phyloP scores from a whole-genome alignment of 2,113 vertebrate species.

The Paralichthys olivaceus region DNA sequence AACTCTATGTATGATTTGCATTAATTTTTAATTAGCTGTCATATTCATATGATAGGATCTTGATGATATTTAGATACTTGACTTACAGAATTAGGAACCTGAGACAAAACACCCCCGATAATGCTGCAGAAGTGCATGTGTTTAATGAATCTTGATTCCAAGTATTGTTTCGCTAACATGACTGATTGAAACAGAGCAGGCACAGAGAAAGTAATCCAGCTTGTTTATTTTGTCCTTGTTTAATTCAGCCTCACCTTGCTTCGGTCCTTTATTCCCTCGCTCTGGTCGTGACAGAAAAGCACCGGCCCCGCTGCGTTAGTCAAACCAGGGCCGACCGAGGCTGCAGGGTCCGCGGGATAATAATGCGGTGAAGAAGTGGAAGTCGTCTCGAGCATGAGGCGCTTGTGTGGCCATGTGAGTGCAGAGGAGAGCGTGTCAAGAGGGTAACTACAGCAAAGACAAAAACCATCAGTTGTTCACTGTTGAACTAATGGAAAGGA shows the following conservation, averaged over 20 bases:
- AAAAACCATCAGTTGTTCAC: slow-evolving; percentile 78
- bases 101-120: slow-evolving; percentile 1
- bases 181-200: not conserved
- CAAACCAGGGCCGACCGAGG: slow-evolving; percentile 70
- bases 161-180: not conserved
- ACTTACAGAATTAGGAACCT: not conserved
- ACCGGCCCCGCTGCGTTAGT: slow-evolving; percentile 19
- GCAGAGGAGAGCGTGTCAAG: slow-evolving; percentile 71
- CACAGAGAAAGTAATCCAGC: not conserved
- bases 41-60: slow-evolving; percentile 55
- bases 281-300: slow-evolving; percentile 27
- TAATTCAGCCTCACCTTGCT: slow-evolving; percentile 30
- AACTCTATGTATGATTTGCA: not conserved
- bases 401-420: slow-evolving; percentile 39
- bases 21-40: slow-evolving; percentile 14
- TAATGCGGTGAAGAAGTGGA: slow-evolving; percentile 59
- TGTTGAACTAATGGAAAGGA: slow-evolving; percentile 72
- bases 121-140: not conserved
- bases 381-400: slow-evolving; percentile 70
- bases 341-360: slow-evolving; percentile 64
- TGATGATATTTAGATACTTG: slow-evolving; percentile 52
- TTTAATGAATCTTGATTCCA: not conserved
- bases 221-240: not conserved
- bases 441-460: slow-evolving; percentile 84
- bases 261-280: slow-evolving; percentile 22